Base-by-base conservation (phyloP, 2,113 vertebrate species). In the Percopsis transmontana region DNA sequence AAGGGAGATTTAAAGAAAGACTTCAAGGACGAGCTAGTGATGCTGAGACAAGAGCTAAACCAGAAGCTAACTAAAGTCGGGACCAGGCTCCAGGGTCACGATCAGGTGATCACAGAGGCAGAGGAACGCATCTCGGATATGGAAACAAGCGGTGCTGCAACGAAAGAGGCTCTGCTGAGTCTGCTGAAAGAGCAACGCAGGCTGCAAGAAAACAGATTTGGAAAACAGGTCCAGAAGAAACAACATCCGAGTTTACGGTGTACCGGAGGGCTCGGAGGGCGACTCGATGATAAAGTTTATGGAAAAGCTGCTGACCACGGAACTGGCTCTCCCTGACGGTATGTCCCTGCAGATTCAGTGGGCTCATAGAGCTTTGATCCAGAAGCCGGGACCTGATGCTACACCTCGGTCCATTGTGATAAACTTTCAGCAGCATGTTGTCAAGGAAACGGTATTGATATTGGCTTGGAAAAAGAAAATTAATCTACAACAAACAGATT, bases 171-270 rank as follows among this genome's bases (percentile, higher is more conserved):
- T 18, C 48, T 12, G 18, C 18, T 20, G 20, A 8, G 18, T 14
- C 48, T 18, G 19, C 48, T 51, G 48, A 18, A 3, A 20, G 19
- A 51, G 20, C 48, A 51, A 51, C 4, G 18, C 48, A 20, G 48
- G 5, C 48, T 52, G 50, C 8, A 12, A 18, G 50, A 52, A 51
- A 20, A 51, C 48, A 16, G 18, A 51, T 51, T 18, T 51, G 48
- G n/a, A 51, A 20, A 12, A 18, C 48, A 51, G 48, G 20, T 53
- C 20, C 20, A 53, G 51, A 23, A 53, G 51, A 53, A 56, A 56
- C 24, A 56, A 56, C 53, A 33, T 27, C 13, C 53, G 16, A 1
- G 1, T 56, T 11, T 56, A 7, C 10, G 15, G 27, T 12, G 24
- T 56, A 14, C 14, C 16, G 0, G 24, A 38, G 24, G 53, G 33